phyloP scores from a whole-genome alignment of 64 coral and sea anemone genomes.

The Dendronephthya gigantea region DNA sequence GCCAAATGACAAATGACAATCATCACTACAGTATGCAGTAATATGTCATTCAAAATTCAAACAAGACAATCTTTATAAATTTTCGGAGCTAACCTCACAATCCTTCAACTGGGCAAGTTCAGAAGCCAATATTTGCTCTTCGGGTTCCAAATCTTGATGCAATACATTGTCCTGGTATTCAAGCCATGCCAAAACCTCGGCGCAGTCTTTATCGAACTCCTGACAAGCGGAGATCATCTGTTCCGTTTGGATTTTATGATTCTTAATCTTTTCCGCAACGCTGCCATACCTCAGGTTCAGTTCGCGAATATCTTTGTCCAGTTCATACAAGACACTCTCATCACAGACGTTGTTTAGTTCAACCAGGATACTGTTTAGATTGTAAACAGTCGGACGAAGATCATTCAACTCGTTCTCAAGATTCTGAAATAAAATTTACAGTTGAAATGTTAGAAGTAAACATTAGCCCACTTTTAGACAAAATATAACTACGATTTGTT shows the following conservation, averaged over 20 bases:
- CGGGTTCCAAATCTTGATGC: not conserved
- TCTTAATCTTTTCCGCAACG: not conserved
- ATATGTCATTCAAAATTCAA: too few species aligned
- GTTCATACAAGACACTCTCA: not conserved
- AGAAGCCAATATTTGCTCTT: not conserved
- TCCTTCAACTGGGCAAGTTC: not conserved
- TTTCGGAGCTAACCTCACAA: not conserved
- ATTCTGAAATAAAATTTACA: not conserved
- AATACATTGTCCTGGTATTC: not conserved
- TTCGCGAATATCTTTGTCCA: not conserved
- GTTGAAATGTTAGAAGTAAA: too few species aligned
- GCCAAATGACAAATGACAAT: too few species aligned
- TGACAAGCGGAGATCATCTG: not conserved
- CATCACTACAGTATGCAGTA: too few species aligned
- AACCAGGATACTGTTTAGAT: not conserved
- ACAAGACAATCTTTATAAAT: too few species aligned
- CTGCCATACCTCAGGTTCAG: not conserved
- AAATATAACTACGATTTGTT: too few species aligned
- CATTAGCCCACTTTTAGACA: too few species aligned
- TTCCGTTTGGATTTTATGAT: not conserved
- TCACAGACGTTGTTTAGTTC: not conserved
- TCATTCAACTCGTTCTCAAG: not conserved
- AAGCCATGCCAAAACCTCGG: not conserved
- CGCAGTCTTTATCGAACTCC: not conserved
- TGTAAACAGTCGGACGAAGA: not conserved